Evolutionary conservation across 2,113 vertebrate genomes (phyloP).

Genomic region (Enhydra lutris): DNA sequence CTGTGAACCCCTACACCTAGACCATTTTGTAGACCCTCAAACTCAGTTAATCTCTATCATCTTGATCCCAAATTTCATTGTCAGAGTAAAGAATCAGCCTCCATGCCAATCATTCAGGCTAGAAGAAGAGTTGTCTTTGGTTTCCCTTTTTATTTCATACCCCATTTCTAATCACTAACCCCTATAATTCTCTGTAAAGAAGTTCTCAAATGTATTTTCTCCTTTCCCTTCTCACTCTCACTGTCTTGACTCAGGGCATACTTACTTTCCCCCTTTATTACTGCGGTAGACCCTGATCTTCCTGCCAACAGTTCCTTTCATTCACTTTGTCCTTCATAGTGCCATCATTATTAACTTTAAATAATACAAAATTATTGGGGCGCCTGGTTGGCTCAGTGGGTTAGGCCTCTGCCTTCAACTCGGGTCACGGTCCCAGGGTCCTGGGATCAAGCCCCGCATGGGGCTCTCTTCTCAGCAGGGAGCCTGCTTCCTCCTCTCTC

Average conservation of each 20-base stretch:
- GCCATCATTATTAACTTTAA: not conserved
- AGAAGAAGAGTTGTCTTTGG: not conserved
- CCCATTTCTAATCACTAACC: not conserved
- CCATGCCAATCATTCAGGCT: not conserved
- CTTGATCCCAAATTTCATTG: not conserved
- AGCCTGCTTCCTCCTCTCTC: too few species aligned
- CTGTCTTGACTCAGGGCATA: not conserved
- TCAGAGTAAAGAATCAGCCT: not conserved
- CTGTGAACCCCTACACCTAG: not conserved
- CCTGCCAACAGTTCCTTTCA: not conserved
- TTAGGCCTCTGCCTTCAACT: too few species aligned
- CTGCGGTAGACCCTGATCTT: not conserved
- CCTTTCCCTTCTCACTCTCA: not conserved
- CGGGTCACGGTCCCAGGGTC: too few species aligned
- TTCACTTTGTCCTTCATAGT: not conserved
- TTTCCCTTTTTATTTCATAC: not conserved
- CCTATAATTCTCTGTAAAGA: not conserved
- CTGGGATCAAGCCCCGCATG: too few species aligned
- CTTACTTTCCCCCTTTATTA: not conserved
- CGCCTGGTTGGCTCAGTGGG: too few species aligned
- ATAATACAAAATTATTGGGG: not conserved
- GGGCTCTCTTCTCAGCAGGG: too few species aligned
- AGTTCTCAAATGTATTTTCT: not conserved
- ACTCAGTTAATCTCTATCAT: conserved; percentile 5
- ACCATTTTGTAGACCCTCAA: not conserved